A percentile compares a stretch with the other conserved stretches of the same genome.
These are phyloP conservation scores for Torymus aiolomorphi DNA, from an alignment of 2,888 invertebrate species.

Conservation along the genomic window DNA sequence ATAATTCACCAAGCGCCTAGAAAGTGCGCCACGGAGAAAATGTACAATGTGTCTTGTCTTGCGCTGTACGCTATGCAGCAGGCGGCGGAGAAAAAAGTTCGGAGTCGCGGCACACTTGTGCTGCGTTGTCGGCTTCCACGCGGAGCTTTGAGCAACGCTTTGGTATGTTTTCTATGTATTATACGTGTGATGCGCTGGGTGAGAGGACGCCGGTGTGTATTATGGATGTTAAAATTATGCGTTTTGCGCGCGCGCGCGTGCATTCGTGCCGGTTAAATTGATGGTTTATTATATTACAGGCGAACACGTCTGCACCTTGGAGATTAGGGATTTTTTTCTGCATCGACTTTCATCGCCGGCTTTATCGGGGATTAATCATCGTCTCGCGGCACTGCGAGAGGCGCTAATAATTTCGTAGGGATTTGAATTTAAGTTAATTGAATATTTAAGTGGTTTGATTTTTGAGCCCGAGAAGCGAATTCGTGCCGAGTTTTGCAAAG, in stretches of 20 bases:
- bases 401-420: too few relatives aligned
- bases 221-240: conserved; percentile 16
- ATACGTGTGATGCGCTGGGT: not conserved
- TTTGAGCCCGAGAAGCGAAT: not conserved
- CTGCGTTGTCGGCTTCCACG: conserved; percentile 29
- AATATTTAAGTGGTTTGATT: too few relatives aligned
- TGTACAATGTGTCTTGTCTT: too few relatives aligned
- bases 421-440: too few relatives aligned
- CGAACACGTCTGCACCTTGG: not conserved
- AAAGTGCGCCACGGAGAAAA: too few relatives aligned
- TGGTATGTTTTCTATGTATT: conserved; percentile 21
- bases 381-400: too few relatives aligned
- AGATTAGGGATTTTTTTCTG: too few relatives aligned
- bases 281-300: conserved; percentile 26
- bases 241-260: not conserved
- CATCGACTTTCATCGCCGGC: too few relatives aligned
- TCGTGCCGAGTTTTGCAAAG: too few relatives aligned
- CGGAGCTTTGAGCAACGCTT: conserved; percentile 5
- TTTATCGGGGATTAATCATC: too few relatives aligned
- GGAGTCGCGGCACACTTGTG: conserved; percentile 2
- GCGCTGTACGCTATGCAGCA: not conserved
- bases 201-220: conserved; percentile 27
- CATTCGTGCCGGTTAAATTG: conserved; percentile 18
- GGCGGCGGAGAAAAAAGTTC: conserved; percentile 15
- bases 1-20: too few relatives aligned